A percentile compares a stretch with the other conserved stretches of the same genome.
Conservation (phyloP, 2,113 vertebrate genomes). For the Nothoprocta pentlandii region DNA sequence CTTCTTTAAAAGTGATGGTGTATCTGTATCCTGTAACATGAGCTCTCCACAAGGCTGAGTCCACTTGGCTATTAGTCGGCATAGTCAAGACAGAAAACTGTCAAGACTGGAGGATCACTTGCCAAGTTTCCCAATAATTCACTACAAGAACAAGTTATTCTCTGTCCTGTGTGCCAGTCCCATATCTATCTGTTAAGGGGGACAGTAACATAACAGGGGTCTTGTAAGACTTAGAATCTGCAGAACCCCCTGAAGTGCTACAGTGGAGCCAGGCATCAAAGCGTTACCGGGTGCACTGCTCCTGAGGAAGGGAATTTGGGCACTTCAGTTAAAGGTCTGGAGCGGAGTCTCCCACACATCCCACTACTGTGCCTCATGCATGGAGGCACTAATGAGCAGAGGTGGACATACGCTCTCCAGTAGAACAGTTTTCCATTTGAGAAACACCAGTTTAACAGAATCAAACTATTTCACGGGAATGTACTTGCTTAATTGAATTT, state of each 20-base stretch:
- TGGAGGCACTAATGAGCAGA: slow-evolving; percentile 49
- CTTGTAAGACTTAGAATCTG: not conserved
- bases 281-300: not conserved
- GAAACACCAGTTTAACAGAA: slow-evolving; percentile 36
- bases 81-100: not conserved
- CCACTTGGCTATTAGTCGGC: not conserved
- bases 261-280: not conserved
- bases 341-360: not conserved
- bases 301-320: not conserved
- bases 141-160: not conserved
- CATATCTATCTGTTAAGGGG: not conserved
- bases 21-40: not conserved
- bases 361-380: slow-evolving; percentile 6
- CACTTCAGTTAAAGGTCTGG: not conserved
- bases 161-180: not conserved
- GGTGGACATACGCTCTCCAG: not conserved
- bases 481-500: slow-evolving; percentile 44
- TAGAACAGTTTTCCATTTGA: slow-evolving; percentile 7
- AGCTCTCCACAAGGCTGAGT: not conserved
- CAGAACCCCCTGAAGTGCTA: not conserved
- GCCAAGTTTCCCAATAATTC: not conserved
- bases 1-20: not conserved
- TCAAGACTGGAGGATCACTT: not conserved
- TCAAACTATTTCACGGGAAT: slow-evolving; percentile 23
- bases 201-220: not conserved